Evolutionary conservation across 2,797 vertebrate genomes (phyloP).

Genomic region (Parambassis ranga): DNA sequence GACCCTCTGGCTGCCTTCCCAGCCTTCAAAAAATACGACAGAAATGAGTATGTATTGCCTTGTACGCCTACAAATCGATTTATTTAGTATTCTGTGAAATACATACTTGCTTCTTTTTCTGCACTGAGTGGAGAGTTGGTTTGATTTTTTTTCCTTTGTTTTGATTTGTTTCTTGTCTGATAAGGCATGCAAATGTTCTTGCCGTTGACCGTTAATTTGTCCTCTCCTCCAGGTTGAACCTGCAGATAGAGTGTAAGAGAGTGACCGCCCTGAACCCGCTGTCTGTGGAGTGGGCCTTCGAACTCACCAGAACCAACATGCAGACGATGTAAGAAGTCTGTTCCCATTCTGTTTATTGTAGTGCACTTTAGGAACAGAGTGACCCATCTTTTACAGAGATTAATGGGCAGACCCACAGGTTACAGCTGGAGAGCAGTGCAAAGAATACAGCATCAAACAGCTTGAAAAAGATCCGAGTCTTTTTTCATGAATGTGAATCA

Average conservation of each 20-base stretch:
- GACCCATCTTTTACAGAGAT: background rate
- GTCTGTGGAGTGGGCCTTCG: conserved; percentile 93
- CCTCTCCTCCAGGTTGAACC: conserved; percentile 81
- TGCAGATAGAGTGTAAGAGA: conserved; percentile 91
- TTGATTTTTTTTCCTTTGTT: too few species aligned
- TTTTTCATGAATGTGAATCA: background rate
- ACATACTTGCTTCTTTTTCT: conserved; percentile 7
- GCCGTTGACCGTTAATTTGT: conserved; percentile 6
- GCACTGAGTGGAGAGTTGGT: background rate
- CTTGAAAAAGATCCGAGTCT: background rate
- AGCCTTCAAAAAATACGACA: conserved; percentile 94
- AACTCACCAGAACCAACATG: conserved; percentile 95
- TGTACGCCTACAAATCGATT: conserved; percentile 13
- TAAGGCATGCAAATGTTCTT: background rate
- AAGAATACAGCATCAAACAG: too few species aligned
- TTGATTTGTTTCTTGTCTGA: too few species aligned
- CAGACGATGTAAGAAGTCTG: conserved; percentile 86
- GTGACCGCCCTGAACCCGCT: conserved; percentile 85
- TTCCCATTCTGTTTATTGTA: background rate
- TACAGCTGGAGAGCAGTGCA: background rate
- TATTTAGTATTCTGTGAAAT: conserved; percentile 15
- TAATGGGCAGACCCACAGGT: background rate
- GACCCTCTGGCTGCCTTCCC: conserved; percentile 92
- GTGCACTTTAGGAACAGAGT: background rate
- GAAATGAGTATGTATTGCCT: conserved; percentile 87